Evolutionary conservation across 2,888 invertebrate species (phyloP), one percentile per base, ranked within the genome.

Genomic region (Cinara cedri): DNA sequence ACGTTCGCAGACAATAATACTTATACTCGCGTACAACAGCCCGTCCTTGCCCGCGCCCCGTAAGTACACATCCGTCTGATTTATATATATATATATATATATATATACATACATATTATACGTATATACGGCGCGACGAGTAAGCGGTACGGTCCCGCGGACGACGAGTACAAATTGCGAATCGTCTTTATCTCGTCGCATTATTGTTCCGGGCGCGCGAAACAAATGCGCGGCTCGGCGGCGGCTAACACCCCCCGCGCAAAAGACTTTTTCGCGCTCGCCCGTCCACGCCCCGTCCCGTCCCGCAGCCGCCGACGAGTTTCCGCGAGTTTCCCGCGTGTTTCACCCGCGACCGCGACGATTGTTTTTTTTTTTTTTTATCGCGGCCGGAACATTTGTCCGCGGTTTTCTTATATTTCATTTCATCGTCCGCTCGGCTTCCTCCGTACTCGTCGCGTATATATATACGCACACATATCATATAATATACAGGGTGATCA

Each of bases 151-250:
- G n/a, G n/a, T n/a, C n/a, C n/a, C 46, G 19, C 0, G 55, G 71
- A 16, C 71, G 72, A 72, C 72, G 72, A 72, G 72, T 74, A 74
- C 72, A 74, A 74, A 74, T 74, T 16, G 62, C 26, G 72, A 63
- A 63, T 63, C 62, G 72, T 51, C 51, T 74, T 74, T 74, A 74
- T 74, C 72, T 74, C 72, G 49, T 51, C 51, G 72, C 63, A 63
- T 63, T 74, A 63, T 74, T 74, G 72, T 74, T 71, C 65, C 55
- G 42, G 16, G 44, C 63, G 65, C 68, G 65, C 72, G 34, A 63
- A 74, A 74, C 72, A 74, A 74, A 74, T 42, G 72, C 49, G 62
- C 55, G n/a, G n/a, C 19, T 19, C 51, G 51, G 54, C 42, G 71
- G 62, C 72, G 72, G 72, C 72, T 72, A 62, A 72, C 62, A 72